Base-by-base conservation (phyloP, 1,140 invertebrate species). In the Aphidius gifuensis region DNA sequence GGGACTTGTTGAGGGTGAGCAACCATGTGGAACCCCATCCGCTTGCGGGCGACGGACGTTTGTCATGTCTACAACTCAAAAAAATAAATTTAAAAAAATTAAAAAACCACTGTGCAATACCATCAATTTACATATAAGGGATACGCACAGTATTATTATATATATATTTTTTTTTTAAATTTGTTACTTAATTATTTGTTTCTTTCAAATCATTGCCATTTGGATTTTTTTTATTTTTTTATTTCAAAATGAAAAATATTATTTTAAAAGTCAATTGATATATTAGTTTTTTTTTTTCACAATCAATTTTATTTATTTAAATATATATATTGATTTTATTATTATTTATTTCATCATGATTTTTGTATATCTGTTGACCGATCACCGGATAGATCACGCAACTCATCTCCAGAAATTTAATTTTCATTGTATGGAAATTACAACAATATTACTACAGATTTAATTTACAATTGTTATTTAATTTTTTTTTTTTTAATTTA, bases 1-100 rank as follows among this genome's bases (percentile, higher is more conserved):
- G 73, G 72, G 72, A 72, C 66, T 71, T 71, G 79, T 80, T 80
- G 76, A 77, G 71, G 69, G 71, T 76, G 79, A 79, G 74, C 75
- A 69, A 66, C 79, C 79, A 79, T 78, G 79, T 75, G 73, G 68
- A 70, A 77, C 76, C 71, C 71, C 74, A 77, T 80, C 77, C 76
- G 69, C 66, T 58, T 55, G 65, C 58, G 16, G 59, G 63, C 68
- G 51, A 44, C 49, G 61, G 56, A 58, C 56, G 43, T 57, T 51
- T 56, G 56, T 58, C 56, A 58, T 48, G 55, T 53, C 61, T 45
- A 48, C 43, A 61, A 8, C 48, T 40, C 49, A 57, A 57, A 32
- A 32, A 32, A 32, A 32, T 3, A 32, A 32, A 32, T 32, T 23
- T 32, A 32, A 32, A 32, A 32, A 32, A 32, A 32, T 32, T 3